Base-by-base conservation (phyloP, 53 echinoderm and acorn worm genomes). In the Zoroaster sp. region DNA sequence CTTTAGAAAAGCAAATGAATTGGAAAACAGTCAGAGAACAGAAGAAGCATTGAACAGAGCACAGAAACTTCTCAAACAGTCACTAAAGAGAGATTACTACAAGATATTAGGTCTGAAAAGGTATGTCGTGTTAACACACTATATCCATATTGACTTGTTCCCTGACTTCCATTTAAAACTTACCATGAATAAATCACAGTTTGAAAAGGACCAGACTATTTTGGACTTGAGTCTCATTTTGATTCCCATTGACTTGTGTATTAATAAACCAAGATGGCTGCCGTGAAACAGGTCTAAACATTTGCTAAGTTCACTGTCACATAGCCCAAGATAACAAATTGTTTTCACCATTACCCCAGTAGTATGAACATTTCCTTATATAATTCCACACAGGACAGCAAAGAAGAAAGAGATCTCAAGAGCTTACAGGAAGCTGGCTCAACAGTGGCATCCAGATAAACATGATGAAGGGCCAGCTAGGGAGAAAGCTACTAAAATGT, bases 361-460 rank as follows among this genome's bases (percentile, higher is more conserved):
- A 76, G 28, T 17, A 44, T 21, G 8, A 9, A 6, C 7, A 49
- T 80, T 28, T 35, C 47, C 20, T 70, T 39, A 55, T 31, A 35
- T 59, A 10, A 34, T 38, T 35, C 13, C 15, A 4, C 65, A 21
- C 81, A 99, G 99, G 80, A 99, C 94, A 89, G 95, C 94, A n/a
- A 89, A 37, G 28, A 99, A 99, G 88, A 95, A 83, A 45, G 95
- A 99, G 12, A 99, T 99, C 4, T 31, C 88, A 11, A 94, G 92
- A 86, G 99, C 99, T 15, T 99, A 99, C 75, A 89, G 99, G 39
- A 87, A 66, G 69, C 72, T 99, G 21, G 99, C 99, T 3, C 92
- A 94, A 90, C 93, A 96, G 72, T 99, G 99, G 99, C 99, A 99
- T 81, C 99, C 99, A 10, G 99, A 99, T 77, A 96, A 94, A 49